A percentile compares a stretch with the other conserved stretches of the same genome.
Evolutionary conservation across 2,797 vertebrate species (phyloP).

Genomic region (Hemitrygon akajei): DNA sequence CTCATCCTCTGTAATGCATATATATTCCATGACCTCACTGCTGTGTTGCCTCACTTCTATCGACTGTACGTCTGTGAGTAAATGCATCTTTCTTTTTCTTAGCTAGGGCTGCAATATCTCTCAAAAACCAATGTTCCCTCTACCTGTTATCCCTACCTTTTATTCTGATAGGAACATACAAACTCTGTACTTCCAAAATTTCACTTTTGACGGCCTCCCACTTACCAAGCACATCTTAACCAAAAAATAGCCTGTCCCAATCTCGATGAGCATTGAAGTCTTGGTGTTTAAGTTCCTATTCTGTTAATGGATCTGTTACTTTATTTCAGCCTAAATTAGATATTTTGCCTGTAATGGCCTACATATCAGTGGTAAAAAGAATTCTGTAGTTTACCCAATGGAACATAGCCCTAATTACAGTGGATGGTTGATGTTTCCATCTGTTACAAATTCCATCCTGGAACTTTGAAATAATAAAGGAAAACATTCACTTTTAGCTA

Average conservation of each 20-base stretch:
- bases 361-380: neutral
- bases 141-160: no score
- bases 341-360: neutral
- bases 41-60: no score
- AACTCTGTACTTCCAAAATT: no score
- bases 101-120: no score
- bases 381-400: neutral
- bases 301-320: neutral
- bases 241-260: neutral
- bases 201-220: no score
- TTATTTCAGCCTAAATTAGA: neutral
- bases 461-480: neutral
- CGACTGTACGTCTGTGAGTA: no score
- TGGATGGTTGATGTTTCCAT: neutral
- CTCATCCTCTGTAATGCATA: no score
- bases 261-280: neutral
- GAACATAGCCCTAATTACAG: neutral
- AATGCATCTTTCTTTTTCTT: no score
- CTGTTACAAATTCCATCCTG: neutral
- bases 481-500: neutral
- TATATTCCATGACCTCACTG: no score
- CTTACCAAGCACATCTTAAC: no score
- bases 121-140: no score
- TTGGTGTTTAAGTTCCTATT: neutral
- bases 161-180: no score